A percentile compares a stretch with the other conserved stretches of the same genome.
Conservation (phyloP, 1,140 invertebrate species). For the Plectrocnemia conspersa region DNA sequence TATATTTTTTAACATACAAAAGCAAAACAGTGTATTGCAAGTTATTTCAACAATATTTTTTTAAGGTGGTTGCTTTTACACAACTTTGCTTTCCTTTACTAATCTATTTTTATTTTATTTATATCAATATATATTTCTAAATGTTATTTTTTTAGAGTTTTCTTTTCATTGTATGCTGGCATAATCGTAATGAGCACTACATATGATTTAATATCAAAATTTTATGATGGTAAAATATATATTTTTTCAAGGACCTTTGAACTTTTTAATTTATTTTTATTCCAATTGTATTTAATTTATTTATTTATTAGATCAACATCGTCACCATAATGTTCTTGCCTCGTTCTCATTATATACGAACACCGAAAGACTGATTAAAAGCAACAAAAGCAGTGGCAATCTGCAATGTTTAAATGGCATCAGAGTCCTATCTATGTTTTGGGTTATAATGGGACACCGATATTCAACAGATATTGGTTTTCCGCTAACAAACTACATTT, state of each 20-base stretch:
- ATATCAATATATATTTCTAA: background rate
- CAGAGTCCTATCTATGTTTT: slow-evolving; percentile 60
- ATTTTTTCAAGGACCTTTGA: background rate
- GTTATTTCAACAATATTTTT: no score
- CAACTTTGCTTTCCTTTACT: background rate
- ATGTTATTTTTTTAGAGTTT: slow-evolving; percentile 9
- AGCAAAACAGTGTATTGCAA: background rate
- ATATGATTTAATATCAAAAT: background rate
- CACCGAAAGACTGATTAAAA: slow-evolving; percentile 37
- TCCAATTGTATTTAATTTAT: slow-evolving; percentile 14
- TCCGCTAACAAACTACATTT: slow-evolving; percentile 39
- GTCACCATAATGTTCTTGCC: slow-evolving; percentile 35
- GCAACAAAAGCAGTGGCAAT: slow-evolving; percentile 32
- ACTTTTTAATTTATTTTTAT: background rate
- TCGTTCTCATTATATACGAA: slow-evolving; percentile 44
- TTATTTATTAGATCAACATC: slow-evolving; percentile 35
- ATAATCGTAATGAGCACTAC: background rate
- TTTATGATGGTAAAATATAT: background rate
- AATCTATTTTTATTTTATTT: background rate
- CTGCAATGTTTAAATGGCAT: slow-evolving; percentile 54
- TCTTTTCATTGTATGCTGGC: slow-evolving; percentile 4
- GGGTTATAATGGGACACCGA: slow-evolving; percentile 63
- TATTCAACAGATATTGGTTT: slow-evolving; percentile 39
- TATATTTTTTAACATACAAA: background rate
- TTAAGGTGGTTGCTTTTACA: background rate